Evolutionary conservation across 2,113 vertebrate genomes (phyloP).

Genomic region (Tamias sibiricus): DNA sequence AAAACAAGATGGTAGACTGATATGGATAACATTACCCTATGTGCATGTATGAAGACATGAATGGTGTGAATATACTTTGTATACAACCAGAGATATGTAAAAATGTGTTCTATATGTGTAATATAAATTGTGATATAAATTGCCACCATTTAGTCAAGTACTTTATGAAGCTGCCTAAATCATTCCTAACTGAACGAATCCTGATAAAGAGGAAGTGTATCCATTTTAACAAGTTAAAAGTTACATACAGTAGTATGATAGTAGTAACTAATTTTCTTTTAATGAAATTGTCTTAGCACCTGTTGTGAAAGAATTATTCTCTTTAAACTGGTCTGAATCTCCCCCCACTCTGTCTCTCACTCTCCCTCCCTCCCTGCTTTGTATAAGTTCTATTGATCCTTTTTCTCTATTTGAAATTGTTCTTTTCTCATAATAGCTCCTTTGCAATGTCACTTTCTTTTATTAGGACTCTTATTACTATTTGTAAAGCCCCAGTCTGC

Average conservation of each 20-base stretch:
- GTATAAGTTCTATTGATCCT: not conserved
- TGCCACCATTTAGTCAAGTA: no score
- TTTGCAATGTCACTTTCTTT: not conserved
- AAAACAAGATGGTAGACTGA: no score
- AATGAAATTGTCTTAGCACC: slow-evolving; percentile 22
- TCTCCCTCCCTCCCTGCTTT: not conserved
- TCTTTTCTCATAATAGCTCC: not conserved
- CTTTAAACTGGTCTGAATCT: not conserved
- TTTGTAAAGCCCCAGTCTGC: slow-evolving; percentile 15
- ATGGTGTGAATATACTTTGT: no score
- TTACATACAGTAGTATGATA: not conserved
- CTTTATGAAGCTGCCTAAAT: not conserved
- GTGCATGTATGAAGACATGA: no score
- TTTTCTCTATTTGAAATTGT: not conserved
- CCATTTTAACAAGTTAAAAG: not conserved
- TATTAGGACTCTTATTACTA: slow-evolving; percentile 17
- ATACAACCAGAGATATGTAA: no score
- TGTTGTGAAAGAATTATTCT: not conserved
- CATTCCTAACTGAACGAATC: not conserved
- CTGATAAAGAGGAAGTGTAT: not conserved
- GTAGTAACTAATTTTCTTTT: slow-evolving; percentile 8
- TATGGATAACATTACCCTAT: no score
- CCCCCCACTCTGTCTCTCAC: not conserved
- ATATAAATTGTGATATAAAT: no score
- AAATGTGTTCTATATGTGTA: no score